Conservation (phyloP, 1,140 invertebrate genomes). For the Asbolus verrucosus region DNA sequence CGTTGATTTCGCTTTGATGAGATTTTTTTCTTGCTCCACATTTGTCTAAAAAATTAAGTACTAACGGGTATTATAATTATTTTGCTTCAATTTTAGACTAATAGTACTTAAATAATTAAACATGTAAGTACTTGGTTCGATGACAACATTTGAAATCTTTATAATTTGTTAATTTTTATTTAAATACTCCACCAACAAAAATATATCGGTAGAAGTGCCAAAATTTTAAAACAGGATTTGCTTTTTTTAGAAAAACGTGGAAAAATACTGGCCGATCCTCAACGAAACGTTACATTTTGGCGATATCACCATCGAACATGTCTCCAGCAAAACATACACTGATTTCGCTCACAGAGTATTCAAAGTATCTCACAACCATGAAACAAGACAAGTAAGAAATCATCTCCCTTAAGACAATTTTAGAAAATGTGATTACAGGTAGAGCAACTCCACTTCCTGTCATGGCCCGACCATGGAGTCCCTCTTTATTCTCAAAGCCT, state of each 20-base stretch:
- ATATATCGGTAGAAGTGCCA: too few species aligned
- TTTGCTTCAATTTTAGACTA: too few species aligned
- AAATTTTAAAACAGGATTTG: too few species aligned
- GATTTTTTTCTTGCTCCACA: too few species aligned
- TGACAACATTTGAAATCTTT: too few species aligned
- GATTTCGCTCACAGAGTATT: neutral
- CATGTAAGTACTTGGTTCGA: too few species aligned
- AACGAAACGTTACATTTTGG: neutral
- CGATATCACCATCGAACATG: neutral
- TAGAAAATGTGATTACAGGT: constrained; percentile 66
- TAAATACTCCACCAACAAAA: constrained; percentile 72
- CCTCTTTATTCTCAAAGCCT: constrained; percentile 70
- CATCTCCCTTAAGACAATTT: constrained; percentile 59
- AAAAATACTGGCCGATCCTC: constrained; percentile 41
- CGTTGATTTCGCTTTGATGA: too few species aligned
- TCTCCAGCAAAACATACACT: neutral
- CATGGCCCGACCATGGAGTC: constrained; percentile 74
- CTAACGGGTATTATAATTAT: neutral
- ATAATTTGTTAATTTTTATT: too few species aligned
- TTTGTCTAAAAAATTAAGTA: too few species aligned
- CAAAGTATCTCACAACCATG: neutral
- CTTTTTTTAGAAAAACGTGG: too few species aligned
- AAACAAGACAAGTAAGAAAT: neutral
- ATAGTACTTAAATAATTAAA: too few species aligned
- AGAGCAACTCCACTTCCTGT: constrained; percentile 66